Evolutionary conservation across 2,113 vertebrate genomes (phyloP).

Genomic region (Camelus bactrianus): DNA sequence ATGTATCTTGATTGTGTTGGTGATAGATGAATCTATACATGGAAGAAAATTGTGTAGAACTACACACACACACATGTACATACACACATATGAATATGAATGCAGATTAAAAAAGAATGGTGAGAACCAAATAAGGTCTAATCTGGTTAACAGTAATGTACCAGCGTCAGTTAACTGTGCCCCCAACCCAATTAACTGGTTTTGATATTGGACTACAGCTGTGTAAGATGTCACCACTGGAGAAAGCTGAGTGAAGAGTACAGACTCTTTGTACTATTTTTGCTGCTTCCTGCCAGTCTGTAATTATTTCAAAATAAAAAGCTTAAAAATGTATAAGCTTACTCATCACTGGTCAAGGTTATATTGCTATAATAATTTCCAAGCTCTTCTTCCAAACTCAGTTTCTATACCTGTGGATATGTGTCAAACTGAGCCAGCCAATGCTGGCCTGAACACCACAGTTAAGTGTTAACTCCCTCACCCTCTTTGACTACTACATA

Average conservation of each 20-base stretch:
- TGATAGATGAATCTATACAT: neutral
- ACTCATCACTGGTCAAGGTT: neutral
- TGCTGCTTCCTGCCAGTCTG: neutral
- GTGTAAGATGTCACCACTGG: neutral
- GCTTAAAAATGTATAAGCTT: neutral
- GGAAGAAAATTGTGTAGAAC: neutral
- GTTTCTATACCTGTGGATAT: neutral
- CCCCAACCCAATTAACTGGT: neutral
- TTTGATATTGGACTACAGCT: neutral
- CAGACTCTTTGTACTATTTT: neutral
- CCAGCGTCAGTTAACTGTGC: neutral
- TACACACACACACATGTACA: neutral
- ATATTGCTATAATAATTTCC: slow-evolving; percentile 7
- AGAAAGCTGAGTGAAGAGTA: neutral
- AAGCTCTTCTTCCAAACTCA: neutral
- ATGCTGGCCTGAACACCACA: neutral
- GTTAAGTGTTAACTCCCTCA: neutral
- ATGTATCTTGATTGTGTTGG: neutral
- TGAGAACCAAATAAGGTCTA: neutral
- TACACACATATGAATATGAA: neutral
- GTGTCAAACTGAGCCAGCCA: neutral
- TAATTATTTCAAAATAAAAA: slow-evolving; percentile 14
- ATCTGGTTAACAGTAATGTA: neutral
- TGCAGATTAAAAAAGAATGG: neutral
- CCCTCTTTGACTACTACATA: neutral